Evolutionary conservation across 2,888 invertebrate genomes (phyloP).

Genomic region (Dichetophora obliterata): DNA sequence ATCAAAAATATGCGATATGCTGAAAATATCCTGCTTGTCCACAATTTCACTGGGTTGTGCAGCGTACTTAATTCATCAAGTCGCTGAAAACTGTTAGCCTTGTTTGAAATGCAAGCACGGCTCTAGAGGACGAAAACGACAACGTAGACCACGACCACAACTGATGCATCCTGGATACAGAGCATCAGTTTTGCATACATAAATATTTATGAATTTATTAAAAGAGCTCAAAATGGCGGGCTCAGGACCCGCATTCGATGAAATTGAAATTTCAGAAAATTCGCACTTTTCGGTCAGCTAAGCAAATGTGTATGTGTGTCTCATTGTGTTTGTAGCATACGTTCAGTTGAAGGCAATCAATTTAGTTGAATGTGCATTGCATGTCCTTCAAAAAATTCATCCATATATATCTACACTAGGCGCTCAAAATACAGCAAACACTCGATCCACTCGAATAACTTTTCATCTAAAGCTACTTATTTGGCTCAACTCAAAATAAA

Average conservation of each 20-base stretch:
- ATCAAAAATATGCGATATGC: not conserved
- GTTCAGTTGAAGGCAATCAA: slow-evolving; percentile 23
- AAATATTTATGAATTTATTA: slow-evolving; percentile 73
- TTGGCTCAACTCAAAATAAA: not conserved
- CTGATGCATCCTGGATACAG: slow-evolving; percentile 6
- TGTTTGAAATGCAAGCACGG: not conserved
- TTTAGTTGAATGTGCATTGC: slow-evolving; percentile 25
- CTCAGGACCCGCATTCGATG: slow-evolving; percentile 32
- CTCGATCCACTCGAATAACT: slow-evolving; percentile 3
- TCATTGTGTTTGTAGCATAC: not conserved
- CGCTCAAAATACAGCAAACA: not conserved
- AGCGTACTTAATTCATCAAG: not conserved
- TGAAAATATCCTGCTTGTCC: not conserved
- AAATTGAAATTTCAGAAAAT: slow-evolving; percentile 45
- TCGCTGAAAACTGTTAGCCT: not conserved
- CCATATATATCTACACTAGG: not conserved
- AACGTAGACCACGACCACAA: not conserved
- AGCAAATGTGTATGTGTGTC: slow-evolving; percentile 11
- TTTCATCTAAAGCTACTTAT: slow-evolving; percentile 3
- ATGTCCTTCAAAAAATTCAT: slow-evolving; percentile 17
- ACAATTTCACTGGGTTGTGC: not conserved
- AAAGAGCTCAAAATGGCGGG: slow-evolving; percentile 56
- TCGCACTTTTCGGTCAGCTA: slow-evolving; percentile 43
- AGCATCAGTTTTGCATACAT: slow-evolving; percentile 65
- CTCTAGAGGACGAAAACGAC: not conserved